Evolutionary conservation across 2,113 vertebrate species (phyloP).

Genomic region (Bos indicus): DNA sequence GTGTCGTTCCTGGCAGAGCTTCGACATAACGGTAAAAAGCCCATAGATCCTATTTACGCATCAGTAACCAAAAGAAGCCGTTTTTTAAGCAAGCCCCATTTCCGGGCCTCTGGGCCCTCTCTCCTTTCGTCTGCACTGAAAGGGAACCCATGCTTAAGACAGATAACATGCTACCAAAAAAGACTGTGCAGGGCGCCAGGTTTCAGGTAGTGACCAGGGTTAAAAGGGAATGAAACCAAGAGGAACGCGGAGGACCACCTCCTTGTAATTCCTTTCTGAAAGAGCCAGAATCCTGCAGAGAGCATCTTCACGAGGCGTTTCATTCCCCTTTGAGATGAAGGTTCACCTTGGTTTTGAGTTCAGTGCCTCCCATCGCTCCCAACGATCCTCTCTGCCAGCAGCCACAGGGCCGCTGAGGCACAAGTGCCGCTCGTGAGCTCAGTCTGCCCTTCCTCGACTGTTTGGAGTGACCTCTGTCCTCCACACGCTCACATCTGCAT

Average conservation of each 20-base stretch:
- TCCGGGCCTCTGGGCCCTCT: neutral
- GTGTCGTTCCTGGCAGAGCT: neutral
- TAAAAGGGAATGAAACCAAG: neutral
- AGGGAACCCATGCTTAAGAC: neutral
- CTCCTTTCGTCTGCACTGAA: neutral
- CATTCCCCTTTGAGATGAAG: neutral
- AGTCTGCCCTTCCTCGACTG: accelerated
- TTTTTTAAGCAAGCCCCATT: neutral
- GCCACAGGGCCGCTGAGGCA: neutral
- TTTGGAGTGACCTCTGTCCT: neutral
- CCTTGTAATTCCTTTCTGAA: neutral
- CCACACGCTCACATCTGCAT: neutral
- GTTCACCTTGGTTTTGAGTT: neutral
- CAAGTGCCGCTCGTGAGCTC: neutral
- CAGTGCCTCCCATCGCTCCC: neutral
- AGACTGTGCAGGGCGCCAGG: neutral
- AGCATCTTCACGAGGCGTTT: neutral
- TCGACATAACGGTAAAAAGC: neutral
- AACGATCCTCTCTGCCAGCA: accelerated
- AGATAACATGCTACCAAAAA: neutral
- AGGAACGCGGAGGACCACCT: neutral
- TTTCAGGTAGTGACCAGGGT: neutral
- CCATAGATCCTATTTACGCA: neutral
- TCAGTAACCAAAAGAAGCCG: neutral
- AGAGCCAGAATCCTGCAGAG: neutral